Evolutionary conservation across 2,113 vertebrate genomes (phyloP).

Genomic region (Ophthalmolycus amberensis): DNA sequence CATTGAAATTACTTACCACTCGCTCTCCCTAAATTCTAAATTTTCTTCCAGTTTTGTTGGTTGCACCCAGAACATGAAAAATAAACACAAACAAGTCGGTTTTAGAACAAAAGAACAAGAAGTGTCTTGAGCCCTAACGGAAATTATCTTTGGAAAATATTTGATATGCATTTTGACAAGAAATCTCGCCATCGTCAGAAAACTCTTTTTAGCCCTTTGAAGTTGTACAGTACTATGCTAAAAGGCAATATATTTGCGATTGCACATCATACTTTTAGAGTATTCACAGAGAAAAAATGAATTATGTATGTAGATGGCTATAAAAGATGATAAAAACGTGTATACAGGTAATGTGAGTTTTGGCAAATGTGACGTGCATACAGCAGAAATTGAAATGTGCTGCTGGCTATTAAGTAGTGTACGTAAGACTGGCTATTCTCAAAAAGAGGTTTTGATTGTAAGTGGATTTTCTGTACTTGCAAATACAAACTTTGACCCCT

Average conservation of each 20-base stretch:
- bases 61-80: conserved; percentile 23
- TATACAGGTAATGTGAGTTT: background rate
- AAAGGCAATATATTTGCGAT: background rate
- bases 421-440: conserved; percentile 10
- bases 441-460: conserved; percentile 70
- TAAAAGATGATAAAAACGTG: background rate
- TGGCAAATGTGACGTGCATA: conserved; percentile 9
- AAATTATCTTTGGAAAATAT: conserved; percentile 51
- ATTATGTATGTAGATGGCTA: background rate
- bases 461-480: conserved; percentile 76
- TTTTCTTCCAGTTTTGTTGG: conserved; percentile 21
- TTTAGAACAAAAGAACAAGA: background rate
- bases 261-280: background rate
- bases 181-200: conserved; percentile 17
- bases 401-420: background rate
- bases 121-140: conserved; percentile 23
- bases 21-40: background rate
- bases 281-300: background rate
- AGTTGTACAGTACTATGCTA: background rate
- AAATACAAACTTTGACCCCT: conserved; percentile 77
- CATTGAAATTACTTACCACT: background rate
- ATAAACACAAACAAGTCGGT: too few relatives aligned
- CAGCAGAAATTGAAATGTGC: background rate
- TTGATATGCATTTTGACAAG: conserved; percentile 47
- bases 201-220: conserved; percentile 14